Evolutionary conservation across 2,113 vertebrate species (phyloP), one percentile per base, ranked within the genome.

Genomic region (Poeciliopsis occidentalis): DNA sequence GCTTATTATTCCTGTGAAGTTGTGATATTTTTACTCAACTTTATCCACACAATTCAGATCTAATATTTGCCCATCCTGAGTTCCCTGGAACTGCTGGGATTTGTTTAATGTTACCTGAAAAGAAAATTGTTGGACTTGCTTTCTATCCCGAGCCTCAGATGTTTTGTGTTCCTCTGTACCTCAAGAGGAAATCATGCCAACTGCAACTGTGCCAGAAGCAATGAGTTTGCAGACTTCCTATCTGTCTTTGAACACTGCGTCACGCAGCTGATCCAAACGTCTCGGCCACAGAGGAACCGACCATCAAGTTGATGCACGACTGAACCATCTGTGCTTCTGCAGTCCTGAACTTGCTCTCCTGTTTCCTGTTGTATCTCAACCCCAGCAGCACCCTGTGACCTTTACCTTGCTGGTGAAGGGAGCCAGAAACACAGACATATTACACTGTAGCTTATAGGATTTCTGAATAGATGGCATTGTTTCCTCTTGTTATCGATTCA

Each of bases 251-350:
- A 62, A 32, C 10, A 26, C 22, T 12, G 17, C 12, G 7, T 47
- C 31, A 73, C 72, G 41, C 30, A 57, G 75, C 69, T 10, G 64
- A 72, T 67, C 31, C 69, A 60, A 70, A 71, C 71, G 57, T 11
- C 60, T 75, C 75, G 32, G 69, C 85, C 86, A 74, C 73, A 7
- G 47, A 76, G 84, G 88, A 86, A 71, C 75, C 44, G 41, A 81
- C 87, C 85, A 87, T 86, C 73, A 81, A 78, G 76, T 89, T 89
- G 85, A 89, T 88, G 80, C 83, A 86, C 72, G 87, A 79, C 85
- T 71, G 71, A 66, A 72, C 71, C 71, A 22, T 63, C 81, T 27
- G 69, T 60, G 74, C 78, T 72, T 86, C 80, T 66, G 78, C 80
- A 70, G 80, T 70, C 74, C 80, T 74, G 78, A 82, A 70, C 88